These are phyloP conservation scores for Temnothorax curvispinosus DNA, from an alignment of 1,140 invertebrate species.

Conservation along the genomic window DNA sequence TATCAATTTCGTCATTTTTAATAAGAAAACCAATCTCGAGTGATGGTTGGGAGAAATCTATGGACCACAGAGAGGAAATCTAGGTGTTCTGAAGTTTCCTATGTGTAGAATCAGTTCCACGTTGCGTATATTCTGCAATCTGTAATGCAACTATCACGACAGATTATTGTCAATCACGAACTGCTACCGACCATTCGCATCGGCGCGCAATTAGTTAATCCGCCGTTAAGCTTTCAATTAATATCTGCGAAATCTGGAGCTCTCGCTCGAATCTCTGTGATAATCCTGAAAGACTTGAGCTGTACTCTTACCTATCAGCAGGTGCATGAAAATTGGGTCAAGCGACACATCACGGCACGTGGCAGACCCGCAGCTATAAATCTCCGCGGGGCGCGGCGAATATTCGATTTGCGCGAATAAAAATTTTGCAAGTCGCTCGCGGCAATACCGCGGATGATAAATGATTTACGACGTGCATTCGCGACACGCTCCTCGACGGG, in stretches of 20 bases:
- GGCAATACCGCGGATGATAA: not conserved
- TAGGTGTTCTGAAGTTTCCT: not conserved
- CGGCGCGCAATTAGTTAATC: slow-evolving; percentile 32
- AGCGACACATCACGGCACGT: not conserved
- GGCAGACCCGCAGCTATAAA: not conserved
- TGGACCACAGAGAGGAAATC: not conserved
- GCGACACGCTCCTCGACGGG: not conserved
- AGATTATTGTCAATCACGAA: slow-evolving; percentile 27
- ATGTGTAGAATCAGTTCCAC: not conserved
- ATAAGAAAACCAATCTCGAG: not conserved
- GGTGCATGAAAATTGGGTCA: slow-evolving; percentile 16
- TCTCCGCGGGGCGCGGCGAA: not conserved
- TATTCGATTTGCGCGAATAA: slow-evolving; percentile 42
- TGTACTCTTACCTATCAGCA: not conserved
- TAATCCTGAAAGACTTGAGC: slow-evolving; percentile 5
- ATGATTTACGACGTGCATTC: slow-evolving; percentile 10
- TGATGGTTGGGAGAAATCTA: not conserved
- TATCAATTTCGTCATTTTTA: not conserved
- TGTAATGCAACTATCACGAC: not conserved
- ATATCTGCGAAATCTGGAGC: not conserved
- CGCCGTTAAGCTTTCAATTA: slow-evolving; percentile 54
- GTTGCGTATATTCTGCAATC: not conserved
- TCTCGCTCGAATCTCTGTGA: not conserved
- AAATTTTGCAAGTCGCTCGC: slow-evolving; percentile 15
- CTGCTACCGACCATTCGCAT: not conserved